Base-by-base conservation (phyloP, 2,113 vertebrate genomes). In the Ranitomeya variabilis region DNA sequence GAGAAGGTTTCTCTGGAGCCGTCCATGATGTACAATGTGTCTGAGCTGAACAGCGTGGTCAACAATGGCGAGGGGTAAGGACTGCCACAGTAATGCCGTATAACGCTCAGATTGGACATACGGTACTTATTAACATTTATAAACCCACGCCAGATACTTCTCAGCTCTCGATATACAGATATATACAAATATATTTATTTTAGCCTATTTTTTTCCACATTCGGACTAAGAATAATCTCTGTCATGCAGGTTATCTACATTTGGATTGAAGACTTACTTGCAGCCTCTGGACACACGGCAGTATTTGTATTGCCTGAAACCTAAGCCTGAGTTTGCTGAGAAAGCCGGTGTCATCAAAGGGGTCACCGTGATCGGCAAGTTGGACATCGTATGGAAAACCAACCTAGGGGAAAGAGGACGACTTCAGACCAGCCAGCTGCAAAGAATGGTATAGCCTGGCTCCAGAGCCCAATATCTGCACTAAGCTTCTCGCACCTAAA, bases 321-420 rank as follows among this genome's bases (percentile, higher is more conserved):
- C 98, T 15, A 99, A 99, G 90, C 96, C 97, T 2, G 98, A 99
- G 92, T 98, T 98, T 90, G 97, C 98, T 4, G 98, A 99, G 94
- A 99, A 99, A 93, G 98, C 97, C 52, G 98, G 98, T 57, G 96
- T 99, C 91, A 98, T 99, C 91, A 99, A 99, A 90, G 98, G 98
- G 4, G 98, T 99, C 90, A 99, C 98, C 0, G 97, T 99, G 45
- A 99, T 99, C 14, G 98, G 98, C 52, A 99, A 99, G 91, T 91
- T 99, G n/a, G 98, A 99, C 92, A 99, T 99, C 31, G 98, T 99
- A 3, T 99, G 98, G 98, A 99, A 99, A 93, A 99, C 98, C 86
- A 99, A 99, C 66, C 94, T 99, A 37, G 98, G 98, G 80, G 98
- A 99, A 94, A 94, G 96, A 83, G 98, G 98, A 90, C 95, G 98